Evolutionary conservation across 2,888 invertebrate genomes (phyloP).

Genomic region (Tetanocera ferruginea): DNA sequence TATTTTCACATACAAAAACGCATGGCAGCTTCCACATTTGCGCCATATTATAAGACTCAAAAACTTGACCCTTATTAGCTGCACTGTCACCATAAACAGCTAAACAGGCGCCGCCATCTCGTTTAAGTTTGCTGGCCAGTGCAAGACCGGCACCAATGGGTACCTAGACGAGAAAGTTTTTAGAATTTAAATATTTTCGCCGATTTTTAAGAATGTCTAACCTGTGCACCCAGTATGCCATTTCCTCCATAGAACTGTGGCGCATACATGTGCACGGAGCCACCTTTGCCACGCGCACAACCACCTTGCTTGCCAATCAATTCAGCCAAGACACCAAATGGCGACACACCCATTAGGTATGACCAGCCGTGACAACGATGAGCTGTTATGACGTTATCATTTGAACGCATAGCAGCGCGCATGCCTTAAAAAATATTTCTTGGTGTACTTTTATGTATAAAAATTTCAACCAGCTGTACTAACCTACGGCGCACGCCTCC

Average conservation of each 20-base stretch:
- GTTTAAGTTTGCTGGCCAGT: slow-evolving; percentile 89
- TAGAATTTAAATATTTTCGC: no score
- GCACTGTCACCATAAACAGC: slow-evolving; percentile 95
- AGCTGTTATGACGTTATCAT: slow-evolving; percentile 92
- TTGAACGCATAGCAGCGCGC: slow-evolving; percentile 81
- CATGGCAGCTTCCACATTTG: slow-evolving; percentile 94
- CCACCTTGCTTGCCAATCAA: slow-evolving; percentile 85
- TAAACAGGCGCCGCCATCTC: slow-evolving; percentile 87
- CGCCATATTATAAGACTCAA: slow-evolving; percentile 95
- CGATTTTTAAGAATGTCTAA: background rate
- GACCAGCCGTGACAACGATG: slow-evolving; percentile 98
- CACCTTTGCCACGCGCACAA: slow-evolving; percentile 82
- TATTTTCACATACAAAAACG: slow-evolving; percentile 98
- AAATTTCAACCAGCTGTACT: background rate
- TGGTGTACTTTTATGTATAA: background rate
- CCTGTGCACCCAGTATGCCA: slow-evolving; percentile 88
- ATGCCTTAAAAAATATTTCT: slow-evolving; percentile 69
- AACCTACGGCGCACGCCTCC: slow-evolving; percentile 72
- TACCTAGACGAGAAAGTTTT: slow-evolving; percentile 73
- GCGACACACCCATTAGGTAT: slow-evolving; percentile 85
- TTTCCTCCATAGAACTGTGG: slow-evolving; percentile 85
- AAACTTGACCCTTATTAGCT: slow-evolving; percentile 94
- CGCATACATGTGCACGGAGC: slow-evolving; percentile 88
- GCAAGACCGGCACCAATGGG: slow-evolving; percentile 96
- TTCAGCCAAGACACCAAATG: slow-evolving; percentile 85